These are phyloP conservation scores for Otolemur crassicaudatus DNA, from an alignment of 2,797 vertebrate genomes.

Conservation along the genomic window DNA sequence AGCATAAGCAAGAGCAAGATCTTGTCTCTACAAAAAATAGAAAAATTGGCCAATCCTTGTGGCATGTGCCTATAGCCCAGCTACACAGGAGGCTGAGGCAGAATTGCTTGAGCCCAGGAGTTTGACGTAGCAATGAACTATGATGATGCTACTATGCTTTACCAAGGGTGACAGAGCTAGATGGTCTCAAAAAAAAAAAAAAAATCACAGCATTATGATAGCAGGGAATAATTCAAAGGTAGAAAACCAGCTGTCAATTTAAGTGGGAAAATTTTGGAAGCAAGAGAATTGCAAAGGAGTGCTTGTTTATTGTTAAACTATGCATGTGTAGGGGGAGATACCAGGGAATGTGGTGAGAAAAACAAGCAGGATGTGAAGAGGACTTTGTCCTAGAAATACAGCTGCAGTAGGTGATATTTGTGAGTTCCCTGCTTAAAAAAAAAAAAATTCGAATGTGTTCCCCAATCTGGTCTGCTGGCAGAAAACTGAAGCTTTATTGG, in stretches of 20 bases:
- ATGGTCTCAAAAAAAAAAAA: neutral
- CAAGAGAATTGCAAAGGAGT: neutral
- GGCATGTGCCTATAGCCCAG: too few relatives aligned
- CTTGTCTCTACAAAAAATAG: too few relatives aligned
- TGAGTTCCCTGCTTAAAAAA: neutral
- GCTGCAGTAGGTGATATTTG: neutral
- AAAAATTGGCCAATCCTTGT: too few relatives aligned
- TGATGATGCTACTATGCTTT: too few relatives aligned
- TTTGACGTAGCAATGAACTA: too few relatives aligned
- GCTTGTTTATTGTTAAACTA: neutral
- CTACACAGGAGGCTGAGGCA: too few relatives aligned
- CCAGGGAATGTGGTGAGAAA: neutral
- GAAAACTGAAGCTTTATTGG: conserved; percentile 9
- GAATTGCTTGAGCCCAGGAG: too few relatives aligned
- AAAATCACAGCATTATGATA: neutral
- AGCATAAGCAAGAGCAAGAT: too few relatives aligned
- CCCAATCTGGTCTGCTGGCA: neutral
- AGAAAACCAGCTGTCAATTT: neutral
- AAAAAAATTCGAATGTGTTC: neutral
- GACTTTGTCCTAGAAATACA: conserved; percentile 9
- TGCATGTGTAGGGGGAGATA: neutral
- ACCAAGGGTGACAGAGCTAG: too few relatives aligned
- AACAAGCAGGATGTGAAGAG: neutral
- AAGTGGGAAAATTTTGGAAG: neutral
- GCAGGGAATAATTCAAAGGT: conserved; percentile 22